phyloP scores from a whole-genome alignment of 2,888 invertebrate genomes.

The Tiliacea aurago region DNA sequence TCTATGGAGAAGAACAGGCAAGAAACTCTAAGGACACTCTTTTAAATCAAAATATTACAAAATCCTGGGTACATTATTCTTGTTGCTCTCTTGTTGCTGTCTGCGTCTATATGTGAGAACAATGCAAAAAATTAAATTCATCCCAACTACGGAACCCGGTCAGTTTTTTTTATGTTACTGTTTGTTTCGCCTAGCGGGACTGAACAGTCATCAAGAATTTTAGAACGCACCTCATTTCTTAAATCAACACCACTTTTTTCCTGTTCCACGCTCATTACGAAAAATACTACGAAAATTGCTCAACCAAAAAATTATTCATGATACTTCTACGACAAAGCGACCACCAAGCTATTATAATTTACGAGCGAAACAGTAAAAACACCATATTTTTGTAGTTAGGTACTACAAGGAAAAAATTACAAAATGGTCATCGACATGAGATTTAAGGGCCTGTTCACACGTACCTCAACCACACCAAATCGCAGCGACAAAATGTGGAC shows the following conservation, averaged over 20 bases:
- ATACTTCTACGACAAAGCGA: slow-evolving; percentile 20
- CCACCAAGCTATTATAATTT: slow-evolving; percentile 59
- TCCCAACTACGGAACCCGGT: too few relatives aligned
- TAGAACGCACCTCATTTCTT: slow-evolving; percentile 14
- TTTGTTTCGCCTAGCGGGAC: slow-evolving; percentile 1
- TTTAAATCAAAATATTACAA: too few relatives aligned
- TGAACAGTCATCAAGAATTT: not conserved
- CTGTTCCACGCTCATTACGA: slow-evolving; percentile 14
- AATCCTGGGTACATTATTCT: too few relatives aligned
- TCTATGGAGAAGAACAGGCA: too few relatives aligned
- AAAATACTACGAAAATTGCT: slow-evolving; percentile 38
- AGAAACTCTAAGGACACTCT: too few relatives aligned
- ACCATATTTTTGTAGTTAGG: slow-evolving; percentile 38
- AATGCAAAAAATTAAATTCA: too few relatives aligned
- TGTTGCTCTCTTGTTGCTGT: too few relatives aligned
- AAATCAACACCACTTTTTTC: slow-evolving; percentile 17
- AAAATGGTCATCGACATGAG: slow-evolving; percentile 27
- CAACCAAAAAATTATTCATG: slow-evolving; percentile 44
- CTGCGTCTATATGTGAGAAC: too few relatives aligned
- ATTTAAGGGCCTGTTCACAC: slow-evolving; percentile 23
- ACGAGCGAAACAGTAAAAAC: slow-evolving; percentile 38
- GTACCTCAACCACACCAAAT: not conserved
- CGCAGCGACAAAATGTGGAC: not conserved
- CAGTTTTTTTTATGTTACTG: not conserved
- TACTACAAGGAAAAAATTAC: slow-evolving; percentile 55